Evolutionary conservation across 1,140 invertebrate species (phyloP).

Genomic region (Heliconius hewitsoni): DNA sequence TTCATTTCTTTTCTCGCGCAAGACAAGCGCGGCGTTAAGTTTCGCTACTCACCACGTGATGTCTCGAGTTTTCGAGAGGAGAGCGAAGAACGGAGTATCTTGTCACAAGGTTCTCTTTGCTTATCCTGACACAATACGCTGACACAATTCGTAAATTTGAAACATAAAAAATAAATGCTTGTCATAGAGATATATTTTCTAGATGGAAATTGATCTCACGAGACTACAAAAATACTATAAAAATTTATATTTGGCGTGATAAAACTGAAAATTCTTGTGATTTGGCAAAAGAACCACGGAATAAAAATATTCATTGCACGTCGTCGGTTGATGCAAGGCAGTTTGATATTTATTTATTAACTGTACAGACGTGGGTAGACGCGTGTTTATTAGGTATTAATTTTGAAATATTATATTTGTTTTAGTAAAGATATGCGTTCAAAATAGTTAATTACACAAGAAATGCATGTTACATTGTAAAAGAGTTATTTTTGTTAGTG

Average conservation of each 20-base stretch:
- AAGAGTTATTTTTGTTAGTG: not conserved
- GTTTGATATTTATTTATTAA: constrained; percentile 11
- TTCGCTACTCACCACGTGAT: not conserved
- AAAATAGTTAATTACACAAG: not conserved
- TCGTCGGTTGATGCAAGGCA: constrained; percentile 17
- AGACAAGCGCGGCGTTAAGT: too few relatives aligned
- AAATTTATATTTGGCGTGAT: too few relatives aligned
- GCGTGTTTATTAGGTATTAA: not conserved
- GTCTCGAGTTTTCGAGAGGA: not conserved
- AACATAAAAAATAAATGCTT: too few relatives aligned
- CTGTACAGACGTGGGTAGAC: constrained; percentile 10
- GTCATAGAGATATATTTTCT: too few relatives aligned
- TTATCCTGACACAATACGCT: too few relatives aligned
- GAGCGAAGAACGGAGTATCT: too few relatives aligned
- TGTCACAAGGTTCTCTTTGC: too few relatives aligned
- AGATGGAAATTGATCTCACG: too few relatives aligned
- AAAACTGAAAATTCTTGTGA: not conserved
- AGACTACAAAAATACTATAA: too few relatives aligned
- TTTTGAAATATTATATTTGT: not conserved
- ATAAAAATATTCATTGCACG: not conserved
- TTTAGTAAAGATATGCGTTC: not conserved
- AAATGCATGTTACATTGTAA: not conserved
- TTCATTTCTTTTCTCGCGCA: not conserved
- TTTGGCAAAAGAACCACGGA: not conserved
- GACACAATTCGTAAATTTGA: not conserved